A percentile compares a stretch with the other conserved stretches of the same genome.
phyloP scores from a whole-genome alignment of 2,113 vertebrate species.

The Aegithalos caudatus region DNA sequence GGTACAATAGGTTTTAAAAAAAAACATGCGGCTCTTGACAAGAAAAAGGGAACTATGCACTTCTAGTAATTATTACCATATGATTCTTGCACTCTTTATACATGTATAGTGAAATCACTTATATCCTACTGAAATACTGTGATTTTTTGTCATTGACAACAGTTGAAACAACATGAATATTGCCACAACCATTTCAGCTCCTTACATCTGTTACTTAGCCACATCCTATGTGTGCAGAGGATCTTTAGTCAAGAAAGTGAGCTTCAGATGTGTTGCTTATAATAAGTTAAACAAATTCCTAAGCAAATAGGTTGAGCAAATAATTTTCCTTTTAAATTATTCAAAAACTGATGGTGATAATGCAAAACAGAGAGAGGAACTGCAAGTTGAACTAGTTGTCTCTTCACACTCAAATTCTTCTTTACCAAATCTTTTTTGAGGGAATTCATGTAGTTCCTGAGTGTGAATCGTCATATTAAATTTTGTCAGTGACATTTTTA shows the following conservation, averaged over 20 bases:
- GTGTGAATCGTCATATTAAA: conserved; percentile 33
- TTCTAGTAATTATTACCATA: conserved; percentile 62
- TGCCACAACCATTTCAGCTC: not conserved
- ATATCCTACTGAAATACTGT: not conserved
- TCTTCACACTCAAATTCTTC: not conserved
- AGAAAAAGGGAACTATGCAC: conserved; percentile 59
- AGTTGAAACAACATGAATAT: not conserved
- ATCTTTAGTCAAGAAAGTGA: not conserved
- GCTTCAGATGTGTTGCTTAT: not conserved
- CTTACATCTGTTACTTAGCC: not conserved
- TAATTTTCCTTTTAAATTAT: not conserved
- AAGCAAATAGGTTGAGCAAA: not conserved
- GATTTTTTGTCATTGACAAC: not conserved
- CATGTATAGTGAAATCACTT: not conserved
- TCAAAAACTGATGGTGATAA: not conserved
- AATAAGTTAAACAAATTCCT: not conserved
- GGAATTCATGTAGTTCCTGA: not conserved
- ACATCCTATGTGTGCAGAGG: not conserved
- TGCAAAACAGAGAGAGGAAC: not conserved
- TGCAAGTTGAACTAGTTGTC: not conserved
- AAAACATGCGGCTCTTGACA: conserved; percentile 71
- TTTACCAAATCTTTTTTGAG: not conserved
- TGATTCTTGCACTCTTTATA: conserved; percentile 23
- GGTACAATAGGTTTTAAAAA: conserved; percentile 66
- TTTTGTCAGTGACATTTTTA: conserved; percentile 47